Evolutionary conservation across 64 coral and sea anemone species (phyloP).

Genomic region (Acropora tenuis): DNA sequence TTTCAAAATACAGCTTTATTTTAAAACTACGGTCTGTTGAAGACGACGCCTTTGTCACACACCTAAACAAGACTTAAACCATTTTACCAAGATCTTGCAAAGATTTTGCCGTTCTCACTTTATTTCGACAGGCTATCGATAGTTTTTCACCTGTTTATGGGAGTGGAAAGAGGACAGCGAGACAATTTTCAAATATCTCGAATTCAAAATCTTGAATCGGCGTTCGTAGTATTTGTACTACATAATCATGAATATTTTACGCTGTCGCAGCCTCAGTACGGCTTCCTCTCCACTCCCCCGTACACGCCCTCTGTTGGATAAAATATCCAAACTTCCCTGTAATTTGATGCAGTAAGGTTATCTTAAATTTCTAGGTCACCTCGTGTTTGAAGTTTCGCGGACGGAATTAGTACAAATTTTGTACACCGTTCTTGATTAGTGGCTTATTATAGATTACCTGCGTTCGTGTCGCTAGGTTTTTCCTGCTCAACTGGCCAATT

Average conservation of each 20-base stretch:
- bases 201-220: background rate
- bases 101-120: background rate
- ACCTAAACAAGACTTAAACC: background rate
- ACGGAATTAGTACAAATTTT: background rate
- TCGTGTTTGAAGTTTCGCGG: background rate
- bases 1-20: conserved; percentile 3
- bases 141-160: background rate
- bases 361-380: background rate
- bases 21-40: conserved; percentile 1
- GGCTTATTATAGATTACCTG: background rate
- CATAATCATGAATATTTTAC: conserved; percentile 50
- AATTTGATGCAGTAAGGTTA: background rate
- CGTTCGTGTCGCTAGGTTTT: conserved; percentile 41
- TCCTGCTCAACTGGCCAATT: conserved; percentile 67
- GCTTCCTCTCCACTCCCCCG: conserved; percentile 7
- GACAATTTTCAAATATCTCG: background rate
- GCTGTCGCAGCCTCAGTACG: background rate
- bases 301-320: conserved; percentile 61
- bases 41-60: conserved; percentile 3
- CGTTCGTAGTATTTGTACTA: conserved; percentile 5
- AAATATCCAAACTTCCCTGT: background rate
- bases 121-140: background rate
- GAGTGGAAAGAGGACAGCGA: too few species aligned
- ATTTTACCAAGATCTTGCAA: background rate
- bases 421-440: background rate